These are phyloP conservation scores for Catocala sponsa DNA, from an alignment of 2,888 invertebrate species.

Conservation along the genomic window DNA sequence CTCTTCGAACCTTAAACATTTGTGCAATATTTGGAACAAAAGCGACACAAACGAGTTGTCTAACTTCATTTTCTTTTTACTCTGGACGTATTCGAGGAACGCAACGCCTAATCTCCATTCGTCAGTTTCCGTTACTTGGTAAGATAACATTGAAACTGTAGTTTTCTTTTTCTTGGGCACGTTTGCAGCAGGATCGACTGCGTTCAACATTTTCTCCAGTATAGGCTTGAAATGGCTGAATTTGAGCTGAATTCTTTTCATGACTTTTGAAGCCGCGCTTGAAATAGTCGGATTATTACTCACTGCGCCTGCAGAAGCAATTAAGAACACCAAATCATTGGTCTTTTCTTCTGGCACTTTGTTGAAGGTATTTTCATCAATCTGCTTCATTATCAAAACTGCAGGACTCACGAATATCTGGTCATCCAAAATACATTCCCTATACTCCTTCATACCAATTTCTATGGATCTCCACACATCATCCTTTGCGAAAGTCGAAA, in stretches of 20 bases:
- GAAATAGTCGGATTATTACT: constrained; percentile 89
- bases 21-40: constrained; percentile 93
- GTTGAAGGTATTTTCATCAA: constrained; percentile 86
- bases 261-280: constrained; percentile 88
- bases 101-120: constrained; percentile 94
- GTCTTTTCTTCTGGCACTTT: constrained; percentile 80
- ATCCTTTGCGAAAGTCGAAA: constrained; percentile 73
- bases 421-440: constrained; percentile 75
- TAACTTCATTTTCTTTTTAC: constrained; percentile 93
- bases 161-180: constrained; percentile 77
- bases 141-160: constrained; percentile 80
- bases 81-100: constrained; percentile 94
- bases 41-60: constrained; percentile 90
- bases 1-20: constrained; percentile 94
- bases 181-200: constrained; percentile 72
- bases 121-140: constrained; percentile 89
- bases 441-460: constrained; percentile 84
- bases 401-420: constrained; percentile 73
- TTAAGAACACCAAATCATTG: constrained; percentile 81
- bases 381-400: constrained; percentile 87
- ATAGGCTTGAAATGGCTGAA: constrained; percentile 88
- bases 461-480: constrained; percentile 89
- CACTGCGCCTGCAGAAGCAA: constrained; percentile 87
- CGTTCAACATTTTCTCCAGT: constrained; percentile 88
- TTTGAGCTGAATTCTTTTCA: constrained; percentile 90